Base-by-base conservation (phyloP, 2,888 invertebrate genomes). In the Elegia similella region DNA sequence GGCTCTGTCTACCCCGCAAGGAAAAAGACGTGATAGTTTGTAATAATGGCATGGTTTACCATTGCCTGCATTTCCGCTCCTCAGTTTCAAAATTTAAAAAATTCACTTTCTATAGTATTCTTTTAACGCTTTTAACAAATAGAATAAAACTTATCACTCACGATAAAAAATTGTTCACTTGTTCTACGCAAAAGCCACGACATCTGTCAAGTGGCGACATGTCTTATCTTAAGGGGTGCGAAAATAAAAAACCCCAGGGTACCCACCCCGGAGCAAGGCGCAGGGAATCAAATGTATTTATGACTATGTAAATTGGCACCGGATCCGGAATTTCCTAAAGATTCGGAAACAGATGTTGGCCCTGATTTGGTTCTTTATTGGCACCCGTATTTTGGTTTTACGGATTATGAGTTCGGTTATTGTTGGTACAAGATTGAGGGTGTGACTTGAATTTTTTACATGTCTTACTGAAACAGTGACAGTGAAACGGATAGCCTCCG, bases 261-360 rank as follows among this genome's bases (percentile, higher is more conserved):
- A 55, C 66, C 62, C 67, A 63, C 70, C 69, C 68, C 67, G 64
- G 63, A 66, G 72, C 77, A 78, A 72, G 76, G 72, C 66, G 72
- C 65, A 67, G 63, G 71, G 78, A 80, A 78, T 80, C 81, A 82
- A 88, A 88, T 85, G 84, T 89, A 89, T 91, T 91, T 91, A 91
- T 89, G 87, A 90, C 87, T 89, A 88, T 88, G 90, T 87, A 90
- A 88, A 90, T 89, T 88, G 85, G 61, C 60, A 23, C 68, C 67
- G 81, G 82, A 80, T 82, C 78, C 70, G 62, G 72, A 78, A 80
- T 79, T 80, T 69, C 67, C 78, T 78, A 74, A 78, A 78, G 76
- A 78, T 66, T 66, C 61, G 60, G 75, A 72, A 67, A 72, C 81
- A 82, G 80, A 74, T 82, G 81, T 72, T 70, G 67, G 62, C 68